A percentile compares a stretch with the other conserved stretches of the same genome.
Evolutionary conservation across 2,888 invertebrate species (phyloP).

Genomic region (Euclidia mi): DNA sequence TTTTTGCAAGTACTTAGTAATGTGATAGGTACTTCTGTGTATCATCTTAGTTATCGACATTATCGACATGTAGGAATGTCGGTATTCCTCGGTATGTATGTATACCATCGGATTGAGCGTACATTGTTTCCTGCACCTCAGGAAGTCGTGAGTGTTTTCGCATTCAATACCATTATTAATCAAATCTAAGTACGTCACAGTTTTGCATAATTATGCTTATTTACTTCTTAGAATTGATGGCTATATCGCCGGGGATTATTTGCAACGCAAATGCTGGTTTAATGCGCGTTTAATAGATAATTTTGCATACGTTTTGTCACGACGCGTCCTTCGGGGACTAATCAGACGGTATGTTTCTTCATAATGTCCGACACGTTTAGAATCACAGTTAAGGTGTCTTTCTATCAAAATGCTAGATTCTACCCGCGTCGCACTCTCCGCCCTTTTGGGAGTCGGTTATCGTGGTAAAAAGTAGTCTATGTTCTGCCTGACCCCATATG

Average conservation of each 20-base stretch:
- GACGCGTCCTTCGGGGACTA: neutral
- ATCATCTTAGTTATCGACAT: no score
- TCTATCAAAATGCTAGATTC: no score
- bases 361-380: no score
- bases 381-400: no score
- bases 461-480: no score
- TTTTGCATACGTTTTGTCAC: conserved; percentile 22
- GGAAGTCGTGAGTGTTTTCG: conserved; percentile 44
- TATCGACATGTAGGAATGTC: no score
- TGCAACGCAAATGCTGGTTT: conserved; percentile 23
- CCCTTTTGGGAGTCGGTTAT: no score
- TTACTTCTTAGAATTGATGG: conserved; percentile 38
- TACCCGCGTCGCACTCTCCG: no score
- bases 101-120: neutral
- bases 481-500: no score
- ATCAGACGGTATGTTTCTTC: neutral
- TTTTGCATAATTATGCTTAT: conserved; percentile 38
- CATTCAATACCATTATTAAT: conserved; percentile 52
- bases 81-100: neutral
- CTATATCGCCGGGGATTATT: conserved; percentile 27
- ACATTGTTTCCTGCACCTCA: conserved; percentile 26
- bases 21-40: no score
- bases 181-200: conserved; percentile 40
- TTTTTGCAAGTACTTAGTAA: no score
- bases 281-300: conserved; percentile 27